Conservation (phyloP, 2,888 invertebrate genomes). For the Zygaena filipendulae region DNA sequence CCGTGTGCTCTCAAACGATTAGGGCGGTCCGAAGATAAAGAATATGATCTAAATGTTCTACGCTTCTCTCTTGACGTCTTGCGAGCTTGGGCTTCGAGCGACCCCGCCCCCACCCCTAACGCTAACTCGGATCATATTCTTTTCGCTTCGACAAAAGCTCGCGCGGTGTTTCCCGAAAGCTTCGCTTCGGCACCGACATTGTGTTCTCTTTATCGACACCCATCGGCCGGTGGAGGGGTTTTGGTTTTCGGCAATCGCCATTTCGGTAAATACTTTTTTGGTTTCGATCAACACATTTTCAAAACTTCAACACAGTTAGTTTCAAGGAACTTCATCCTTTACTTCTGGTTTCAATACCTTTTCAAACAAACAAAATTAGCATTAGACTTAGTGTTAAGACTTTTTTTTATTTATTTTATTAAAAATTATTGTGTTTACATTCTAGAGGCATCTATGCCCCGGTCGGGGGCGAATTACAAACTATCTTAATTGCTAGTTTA, state of each 20-base stretch:
- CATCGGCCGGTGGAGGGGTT: conserved; percentile 39
- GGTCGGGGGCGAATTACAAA: conserved; percentile 31
- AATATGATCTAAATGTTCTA: conserved; percentile 49
- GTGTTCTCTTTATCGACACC: conserved; percentile 33
- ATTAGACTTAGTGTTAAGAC: conserved; percentile 69
- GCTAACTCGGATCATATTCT: conserved; percentile 52
- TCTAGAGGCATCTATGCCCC: conserved; percentile 49
- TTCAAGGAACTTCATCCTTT: conserved; percentile 79
- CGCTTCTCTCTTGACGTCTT: conserved; percentile 46
- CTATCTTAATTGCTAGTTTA: too few species aligned
- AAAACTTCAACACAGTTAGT: conserved; percentile 67
- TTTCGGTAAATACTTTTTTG: conserved; percentile 55
- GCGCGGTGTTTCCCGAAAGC: conserved; percentile 27
- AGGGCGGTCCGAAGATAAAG: conserved; percentile 28
- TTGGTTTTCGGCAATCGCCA: conserved; percentile 50
- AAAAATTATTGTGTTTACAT: too few species aligned
- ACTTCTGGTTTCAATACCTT: conserved; percentile 87
- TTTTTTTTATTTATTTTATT: conserved; percentile 59
- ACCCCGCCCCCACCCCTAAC: conserved; percentile 25
- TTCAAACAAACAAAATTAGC: conserved; percentile 83
- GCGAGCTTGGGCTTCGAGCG: conserved; percentile 40
- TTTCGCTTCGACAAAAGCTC: conserved; percentile 46
- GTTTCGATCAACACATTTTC: conserved; percentile 63
- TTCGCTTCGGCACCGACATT: conserved; percentile 38
- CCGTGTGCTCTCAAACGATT: conserved; percentile 16